These are phyloP conservation scores for Dicycla oo DNA, from an alignment of 2,888 invertebrate genomes.

Conservation along the genomic window DNA sequence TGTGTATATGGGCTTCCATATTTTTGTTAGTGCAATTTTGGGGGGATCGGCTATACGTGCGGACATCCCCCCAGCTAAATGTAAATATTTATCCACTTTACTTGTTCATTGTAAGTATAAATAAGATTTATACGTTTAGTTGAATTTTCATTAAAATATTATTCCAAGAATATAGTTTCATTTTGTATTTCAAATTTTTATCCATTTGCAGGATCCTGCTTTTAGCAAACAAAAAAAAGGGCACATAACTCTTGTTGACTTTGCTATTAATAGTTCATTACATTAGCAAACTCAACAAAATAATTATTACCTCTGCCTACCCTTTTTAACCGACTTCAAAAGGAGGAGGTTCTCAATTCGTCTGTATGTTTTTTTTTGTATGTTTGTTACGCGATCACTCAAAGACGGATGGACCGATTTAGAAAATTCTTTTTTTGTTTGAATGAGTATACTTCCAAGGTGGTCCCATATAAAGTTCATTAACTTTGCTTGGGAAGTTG, in stretches of 20 bases:
- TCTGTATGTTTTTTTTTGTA: too few relatives aligned
- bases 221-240: too few relatives aligned
- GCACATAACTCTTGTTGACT: not conserved
- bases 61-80: constrained; percentile 75
- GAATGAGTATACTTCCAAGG: too few relatives aligned
- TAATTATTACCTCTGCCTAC: not conserved
- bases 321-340: too few relatives aligned
- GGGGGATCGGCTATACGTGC: constrained; percentile 69
- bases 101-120: constrained; percentile 90
- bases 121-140: constrained; percentile 91
- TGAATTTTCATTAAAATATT: constrained; percentile 90
- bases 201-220: too few relatives aligned
- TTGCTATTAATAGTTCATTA: not conserved
- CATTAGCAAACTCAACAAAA: not conserved
- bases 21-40: constrained; percentile 89
- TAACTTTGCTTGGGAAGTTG: too few relatives aligned
- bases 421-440: too few relatives aligned
- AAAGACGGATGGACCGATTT: too few relatives aligned
- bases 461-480: too few relatives aligned
- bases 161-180: constrained; percentile 69
- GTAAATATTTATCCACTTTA: constrained; percentile 87
- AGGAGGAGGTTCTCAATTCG: too few relatives aligned
- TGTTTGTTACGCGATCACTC: too few relatives aligned
- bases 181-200: not conserved
- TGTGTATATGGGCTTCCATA: constrained; percentile 75